A percentile compares a stretch with the other conserved stretches of the same genome.
phyloP scores from a whole-genome alignment of 2,888 invertebrate genomes.

The Ethmia dodecea region DNA sequence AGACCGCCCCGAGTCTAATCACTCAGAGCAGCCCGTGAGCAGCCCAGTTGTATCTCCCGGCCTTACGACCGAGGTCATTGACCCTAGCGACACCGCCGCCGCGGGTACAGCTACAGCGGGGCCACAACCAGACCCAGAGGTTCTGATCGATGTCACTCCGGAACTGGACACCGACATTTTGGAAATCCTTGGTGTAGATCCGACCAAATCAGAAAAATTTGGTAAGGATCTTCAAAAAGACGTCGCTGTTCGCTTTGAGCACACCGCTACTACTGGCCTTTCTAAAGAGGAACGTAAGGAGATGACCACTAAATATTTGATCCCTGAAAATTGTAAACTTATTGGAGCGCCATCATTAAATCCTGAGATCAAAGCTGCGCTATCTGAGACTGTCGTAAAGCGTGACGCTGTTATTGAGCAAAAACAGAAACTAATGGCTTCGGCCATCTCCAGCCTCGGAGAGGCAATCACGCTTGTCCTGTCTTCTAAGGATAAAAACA shows the following conservation, averaged over 20 bases:
- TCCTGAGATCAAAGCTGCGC: no score
- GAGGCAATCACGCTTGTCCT: no score
- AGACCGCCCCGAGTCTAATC: neutral
- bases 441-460: no score
- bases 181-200: constrained; percentile 11
- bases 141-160: neutral
- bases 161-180: neutral
- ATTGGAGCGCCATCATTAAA: no score
- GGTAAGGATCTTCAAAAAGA: constrained; percentile 10
- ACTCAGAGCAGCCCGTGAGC: neutral
- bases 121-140: neutral
- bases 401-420: no score
- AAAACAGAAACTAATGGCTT: no score
- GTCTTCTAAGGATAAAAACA: no score
- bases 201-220: no score
- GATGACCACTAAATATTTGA: no score
- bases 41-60: neutral
- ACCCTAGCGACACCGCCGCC: neutral
- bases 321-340: no score
- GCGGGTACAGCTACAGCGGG: neutral
- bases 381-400: no score
- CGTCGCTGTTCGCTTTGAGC: constrained; percentile 7
- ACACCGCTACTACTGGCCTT: neutral
- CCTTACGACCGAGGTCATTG: no score
- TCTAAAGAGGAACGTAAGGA: constrained; percentile 4